A percentile compares a stretch with the other conserved stretches of the same genome.
phyloP scores from a whole-genome alignment of 2,888 invertebrate species.

The Amphipyra tragopoginis region DNA sequence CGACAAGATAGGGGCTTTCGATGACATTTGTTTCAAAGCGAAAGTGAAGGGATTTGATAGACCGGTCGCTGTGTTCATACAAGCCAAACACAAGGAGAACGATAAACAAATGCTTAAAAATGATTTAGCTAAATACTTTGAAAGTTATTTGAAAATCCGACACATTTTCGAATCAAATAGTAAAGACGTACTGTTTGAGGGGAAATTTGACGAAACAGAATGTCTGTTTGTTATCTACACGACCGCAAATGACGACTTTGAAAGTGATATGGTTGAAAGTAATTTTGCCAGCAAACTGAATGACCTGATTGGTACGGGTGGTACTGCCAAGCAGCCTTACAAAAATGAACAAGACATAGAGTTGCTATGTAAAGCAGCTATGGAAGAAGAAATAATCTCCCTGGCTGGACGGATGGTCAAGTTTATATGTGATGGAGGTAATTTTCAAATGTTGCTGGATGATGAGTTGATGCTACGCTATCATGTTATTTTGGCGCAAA shows the following conservation, averaged over 20 bases:
- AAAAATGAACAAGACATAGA: slow-evolving; percentile 6
- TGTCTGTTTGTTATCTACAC: slow-evolving; percentile 50
- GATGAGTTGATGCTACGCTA: too few species aligned
- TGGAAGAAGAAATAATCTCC: not conserved
- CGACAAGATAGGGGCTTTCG: slow-evolving; percentile 48
- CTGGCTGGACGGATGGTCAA: slow-evolving; percentile 27
- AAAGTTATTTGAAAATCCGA: slow-evolving; percentile 40
- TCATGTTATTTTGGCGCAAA: too few species aligned
- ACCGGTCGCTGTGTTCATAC: slow-evolving; percentile 39
- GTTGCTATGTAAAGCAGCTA: slow-evolving; percentile 14
- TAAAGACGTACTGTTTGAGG: slow-evolving; percentile 33
- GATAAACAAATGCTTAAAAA: slow-evolving; percentile 21
- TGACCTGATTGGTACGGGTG: slow-evolving; percentile 31
- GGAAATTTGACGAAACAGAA: slow-evolving; percentile 19
- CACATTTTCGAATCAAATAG: slow-evolving; percentile 19
- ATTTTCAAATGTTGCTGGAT: too few species aligned
- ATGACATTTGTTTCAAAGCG: slow-evolving; percentile 48
- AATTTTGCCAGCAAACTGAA: slow-evolving; percentile 18
- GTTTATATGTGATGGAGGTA: too few species aligned
- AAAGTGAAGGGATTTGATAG: slow-evolving; percentile 18
- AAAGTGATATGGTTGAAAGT: slow-evolving; percentile 2
- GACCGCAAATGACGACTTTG: slow-evolving; percentile 24
- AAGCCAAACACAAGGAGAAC: slow-evolving; percentile 51
- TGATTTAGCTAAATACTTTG: slow-evolving; percentile 36
- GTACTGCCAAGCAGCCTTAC: slow-evolving; percentile 21